phyloP scores from a whole-genome alignment of 2,888 invertebrate genomes.

The Caenorhabditis plicata region DNA sequence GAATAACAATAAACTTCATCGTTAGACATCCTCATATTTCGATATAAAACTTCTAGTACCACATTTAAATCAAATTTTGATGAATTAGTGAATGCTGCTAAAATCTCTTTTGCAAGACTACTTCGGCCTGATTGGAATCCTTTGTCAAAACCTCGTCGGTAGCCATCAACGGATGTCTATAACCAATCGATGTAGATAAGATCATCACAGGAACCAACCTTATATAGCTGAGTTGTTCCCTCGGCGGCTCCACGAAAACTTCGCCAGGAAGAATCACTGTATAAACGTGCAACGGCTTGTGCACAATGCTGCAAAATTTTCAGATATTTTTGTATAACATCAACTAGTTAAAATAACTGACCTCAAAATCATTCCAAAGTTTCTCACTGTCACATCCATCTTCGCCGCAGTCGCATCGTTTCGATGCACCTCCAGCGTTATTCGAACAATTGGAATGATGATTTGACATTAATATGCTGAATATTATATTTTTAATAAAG shows the following conservation, averaged over 20 bases:
- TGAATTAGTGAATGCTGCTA: conserved; percentile 26
- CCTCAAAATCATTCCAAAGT: conserved; percentile 49
- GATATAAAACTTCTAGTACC: conserved; percentile 34
- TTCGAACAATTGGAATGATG: conserved; percentile 27
- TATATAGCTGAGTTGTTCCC: conserved; percentile 60
- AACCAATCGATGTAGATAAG: background rate
- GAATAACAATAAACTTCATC: conserved; percentile 8
- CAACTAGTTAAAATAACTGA: background rate
- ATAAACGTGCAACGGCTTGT: conserved; percentile 52
- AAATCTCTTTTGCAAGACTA: conserved; percentile 51
- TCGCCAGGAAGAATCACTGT: conserved; percentile 49
- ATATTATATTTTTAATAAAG: no score
- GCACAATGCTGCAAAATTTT: conserved; percentile 38
- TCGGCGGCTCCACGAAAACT: conserved; percentile 56
- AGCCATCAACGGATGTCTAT: conserved; percentile 43
- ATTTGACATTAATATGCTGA: conserved; percentile 15
- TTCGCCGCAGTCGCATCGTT: conserved; percentile 32
- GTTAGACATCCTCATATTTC: conserved; percentile 26
- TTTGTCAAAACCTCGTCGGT: conserved; percentile 49
- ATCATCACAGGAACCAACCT: conserved; percentile 23
- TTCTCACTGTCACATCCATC: conserved; percentile 37
- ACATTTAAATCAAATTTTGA: conserved; percentile 32
- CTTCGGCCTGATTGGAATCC: conserved; percentile 53
- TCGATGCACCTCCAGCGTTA: conserved; percentile 11
- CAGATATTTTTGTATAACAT: no score